A percentile compares a stretch with the other conserved stretches of the same genome.
Conservation (phyloP, 2,888 invertebrate species). For the Crepidodera aurea region DNA sequence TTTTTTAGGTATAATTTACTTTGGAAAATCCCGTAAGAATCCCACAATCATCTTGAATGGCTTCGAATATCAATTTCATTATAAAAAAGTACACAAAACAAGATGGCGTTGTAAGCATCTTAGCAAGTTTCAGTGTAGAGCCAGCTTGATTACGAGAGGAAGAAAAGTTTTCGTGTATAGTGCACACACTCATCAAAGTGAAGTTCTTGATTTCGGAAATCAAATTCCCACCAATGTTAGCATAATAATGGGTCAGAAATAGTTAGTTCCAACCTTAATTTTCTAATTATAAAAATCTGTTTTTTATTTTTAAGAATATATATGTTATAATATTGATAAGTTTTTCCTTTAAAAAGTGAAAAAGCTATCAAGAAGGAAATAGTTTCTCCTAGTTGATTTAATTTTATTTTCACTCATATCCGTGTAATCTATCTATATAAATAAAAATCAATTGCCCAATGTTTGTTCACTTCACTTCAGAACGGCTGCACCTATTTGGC, state of each 20-base stretch:
- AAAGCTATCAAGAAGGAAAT: too few species aligned
- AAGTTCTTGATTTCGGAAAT: conserved; percentile 15
- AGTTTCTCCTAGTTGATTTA: too few species aligned
- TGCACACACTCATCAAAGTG: conserved; percentile 35
- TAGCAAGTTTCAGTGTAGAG: conserved; percentile 37
- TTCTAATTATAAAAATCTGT: neutral
- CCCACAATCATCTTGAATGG: conserved; percentile 44
- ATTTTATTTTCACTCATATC: too few species aligned
- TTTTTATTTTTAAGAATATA: too few species aligned
- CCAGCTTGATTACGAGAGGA: conserved; percentile 38
- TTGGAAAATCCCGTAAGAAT: conserved; percentile 45
- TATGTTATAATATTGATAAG: too few species aligned
- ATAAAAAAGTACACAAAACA: conserved; percentile 35
- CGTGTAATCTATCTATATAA: too few species aligned
- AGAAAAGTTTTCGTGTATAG: conserved; percentile 34
- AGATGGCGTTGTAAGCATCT: conserved; percentile 47
- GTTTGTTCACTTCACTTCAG: too few species aligned
- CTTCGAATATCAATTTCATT: conserved; percentile 43
- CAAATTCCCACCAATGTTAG: conserved; percentile 14
- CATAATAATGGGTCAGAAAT: conserved; percentile 15
- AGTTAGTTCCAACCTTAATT: neutral
- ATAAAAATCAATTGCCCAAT: too few species aligned
- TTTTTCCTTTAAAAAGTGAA: too few species aligned
- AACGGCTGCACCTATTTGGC: too few species aligned
- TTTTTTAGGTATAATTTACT: conserved; percentile 40